These are phyloP conservation scores for Lycodopsis pacificus DNA, from an alignment of 2,797 vertebrate genomes.

Conservation along the genomic window DNA sequence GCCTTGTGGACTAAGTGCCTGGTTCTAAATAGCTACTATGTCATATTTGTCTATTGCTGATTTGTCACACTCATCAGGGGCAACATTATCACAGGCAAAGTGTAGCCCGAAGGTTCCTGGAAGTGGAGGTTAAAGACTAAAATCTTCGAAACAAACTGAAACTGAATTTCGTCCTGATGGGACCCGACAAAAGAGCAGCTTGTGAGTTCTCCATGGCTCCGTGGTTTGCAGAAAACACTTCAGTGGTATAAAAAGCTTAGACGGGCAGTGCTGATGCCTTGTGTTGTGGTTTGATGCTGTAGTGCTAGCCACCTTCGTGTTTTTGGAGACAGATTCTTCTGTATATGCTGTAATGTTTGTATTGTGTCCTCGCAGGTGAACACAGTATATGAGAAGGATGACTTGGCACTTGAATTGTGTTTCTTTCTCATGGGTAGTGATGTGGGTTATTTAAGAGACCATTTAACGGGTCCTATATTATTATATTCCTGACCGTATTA, in stretches of 20 bases:
- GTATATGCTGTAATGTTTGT: conserved; percentile 2
- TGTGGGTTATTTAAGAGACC: background rate
- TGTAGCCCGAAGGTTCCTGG: background rate
- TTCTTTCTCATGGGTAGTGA: conserved; percentile 4
- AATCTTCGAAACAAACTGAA: conserved; percentile 8
- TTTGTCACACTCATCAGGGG: conserved; percentile 31
- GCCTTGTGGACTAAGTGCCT: conserved; percentile 78
- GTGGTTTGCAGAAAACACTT: background rate
- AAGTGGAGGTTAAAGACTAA: conserved; percentile 15
- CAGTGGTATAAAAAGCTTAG: conserved; percentile 10
- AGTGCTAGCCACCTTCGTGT: background rate
- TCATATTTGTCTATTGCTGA: conserved; percentile 29
- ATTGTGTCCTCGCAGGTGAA: background rate
- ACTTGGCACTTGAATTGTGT: background rate
- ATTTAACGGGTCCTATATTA: background rate
- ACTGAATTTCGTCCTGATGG: conserved; percentile 3
- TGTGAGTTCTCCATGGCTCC: background rate
- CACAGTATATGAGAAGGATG: background rate
- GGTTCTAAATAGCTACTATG: conserved; percentile 48
- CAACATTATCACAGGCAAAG: conserved; percentile 4
- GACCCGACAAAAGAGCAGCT: background rate
- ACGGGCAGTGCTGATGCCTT: conserved; percentile 18
- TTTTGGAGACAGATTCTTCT: background rate
- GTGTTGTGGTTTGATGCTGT: conserved; percentile 24
- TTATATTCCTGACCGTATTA: background rate